Conservation (phyloP, 1,140 invertebrate species). For the Cyclargus thomasi region DNA sequence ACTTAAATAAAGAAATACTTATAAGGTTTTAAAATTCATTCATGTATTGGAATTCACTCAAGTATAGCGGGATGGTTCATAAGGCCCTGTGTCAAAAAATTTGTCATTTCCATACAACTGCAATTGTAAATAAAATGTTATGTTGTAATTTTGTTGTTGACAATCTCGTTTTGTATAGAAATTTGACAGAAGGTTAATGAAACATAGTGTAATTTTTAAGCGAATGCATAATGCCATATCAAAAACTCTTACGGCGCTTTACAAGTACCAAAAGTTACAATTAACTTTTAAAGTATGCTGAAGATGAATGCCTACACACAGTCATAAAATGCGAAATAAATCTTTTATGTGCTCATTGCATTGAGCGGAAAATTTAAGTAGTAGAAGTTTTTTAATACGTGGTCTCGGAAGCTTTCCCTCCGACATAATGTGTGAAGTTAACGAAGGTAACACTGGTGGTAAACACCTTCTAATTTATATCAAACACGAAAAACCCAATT, state of each 20-base stretch:
- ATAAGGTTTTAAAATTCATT: too few relatives aligned
- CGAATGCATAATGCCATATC: too few relatives aligned
- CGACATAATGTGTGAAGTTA: neutral
- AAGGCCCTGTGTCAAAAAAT: too few relatives aligned
- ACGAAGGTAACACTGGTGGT: neutral
- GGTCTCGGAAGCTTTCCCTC: neutral
- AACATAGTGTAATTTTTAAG: too few relatives aligned
- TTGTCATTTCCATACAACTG: too few relatives aligned
- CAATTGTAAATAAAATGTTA: too few relatives aligned
- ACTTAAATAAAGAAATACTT: too few relatives aligned
- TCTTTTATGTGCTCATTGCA: neutral
- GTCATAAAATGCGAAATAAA: neutral
- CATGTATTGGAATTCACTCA: too few relatives aligned
- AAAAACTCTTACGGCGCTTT: neutral
- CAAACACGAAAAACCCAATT: neutral
- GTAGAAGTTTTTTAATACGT: neutral
- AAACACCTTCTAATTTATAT: conserved; percentile 1
- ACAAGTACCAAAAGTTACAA: neutral
- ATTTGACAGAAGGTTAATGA: too few relatives aligned
- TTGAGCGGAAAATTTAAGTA: conserved; percentile 7
- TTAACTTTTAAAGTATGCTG: neutral
- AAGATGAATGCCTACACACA: neutral
- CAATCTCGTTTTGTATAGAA: too few relatives aligned
- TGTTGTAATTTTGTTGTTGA: too few relatives aligned
- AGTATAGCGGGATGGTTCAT: too few relatives aligned